Base-by-base conservation (phyloP, 2,888 invertebrate species). In the Ennomos erosarius region DNA sequence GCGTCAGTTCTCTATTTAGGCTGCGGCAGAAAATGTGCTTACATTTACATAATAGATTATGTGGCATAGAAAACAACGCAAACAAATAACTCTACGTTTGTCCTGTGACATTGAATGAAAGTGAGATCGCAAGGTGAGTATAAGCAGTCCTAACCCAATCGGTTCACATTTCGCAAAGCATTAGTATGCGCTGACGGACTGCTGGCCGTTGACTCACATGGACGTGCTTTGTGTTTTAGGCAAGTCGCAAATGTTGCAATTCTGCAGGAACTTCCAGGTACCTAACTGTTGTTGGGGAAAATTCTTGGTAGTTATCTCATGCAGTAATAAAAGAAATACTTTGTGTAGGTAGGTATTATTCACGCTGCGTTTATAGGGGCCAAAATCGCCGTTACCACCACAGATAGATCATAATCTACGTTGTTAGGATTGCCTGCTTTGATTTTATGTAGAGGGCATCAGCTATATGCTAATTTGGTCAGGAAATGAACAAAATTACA, bases 131-230 rank as follows among this genome's bases (percentile, higher is more conserved):
- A 59, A 57, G 54, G 65, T 62, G 64, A 57, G 52, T 48, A 46
- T 65, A 39, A 16, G 45, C 37, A 62, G 60, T 61, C 53, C 59
- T 55, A 74, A 68, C 52, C 51, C 60, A 67, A 69, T 73, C 68
- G 73, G 74, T 70, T 65, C 63, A 68, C 57, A 76, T 82, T 80
- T 75, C 67, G 68, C 65, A 75, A 75, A 69, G 38, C 68, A 74
- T 80, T 78, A 71, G 79, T 79, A 81, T 84, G 77, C 79, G 65
- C 54, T 58, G 56, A 54, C 68, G 71, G 70, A 59, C 51, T 53
- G 49, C 35, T 50, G 58, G 55, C 51, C 59, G 72, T 72, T 73
- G 76, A 74, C 70, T 72, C 69, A 71, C 59, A 26, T 55, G 58
- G 60, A 76, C 78, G 74, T 81, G 78, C 64, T 55, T 53, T 47